These are phyloP conservation scores for Drosophila borealis DNA, from an alignment of 2,888 invertebrate species.

Conservation along the genomic window DNA sequence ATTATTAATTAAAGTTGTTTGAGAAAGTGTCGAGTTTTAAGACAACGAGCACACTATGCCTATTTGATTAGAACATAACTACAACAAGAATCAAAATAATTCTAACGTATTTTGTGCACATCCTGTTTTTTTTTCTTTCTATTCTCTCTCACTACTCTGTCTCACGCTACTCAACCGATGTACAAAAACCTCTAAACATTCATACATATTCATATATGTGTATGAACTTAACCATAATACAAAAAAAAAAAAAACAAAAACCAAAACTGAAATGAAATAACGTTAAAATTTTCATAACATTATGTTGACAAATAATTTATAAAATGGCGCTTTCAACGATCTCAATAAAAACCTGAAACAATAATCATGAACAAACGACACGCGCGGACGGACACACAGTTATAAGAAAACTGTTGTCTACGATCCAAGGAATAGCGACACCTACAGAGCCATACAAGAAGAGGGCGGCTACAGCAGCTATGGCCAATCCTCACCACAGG, in stretches of 20 bases:
- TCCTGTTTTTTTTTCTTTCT: constrained; percentile 84
- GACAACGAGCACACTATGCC: constrained; percentile 58
- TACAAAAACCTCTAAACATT: constrained; percentile 66
- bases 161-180: constrained; percentile 81
- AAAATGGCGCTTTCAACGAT: constrained; percentile 68
- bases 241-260: constrained; percentile 46
- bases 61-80: constrained; percentile 63
- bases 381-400: constrained; percentile 64
- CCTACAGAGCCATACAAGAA: constrained; percentile 94
- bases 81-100: constrained; percentile 79
- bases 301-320: constrained; percentile 51
- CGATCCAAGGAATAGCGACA: constrained; percentile 95
- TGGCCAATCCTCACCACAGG: constrained; percentile 88
- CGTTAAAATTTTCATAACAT: constrained; percentile 67
- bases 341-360: constrained; percentile 47
- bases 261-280: constrained; percentile 36
- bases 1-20: constrained; percentile 66
- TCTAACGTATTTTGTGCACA: constrained; percentile 85
- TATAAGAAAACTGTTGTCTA: constrained; percentile 90
- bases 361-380: constrained; percentile 45
- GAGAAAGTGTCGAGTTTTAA: constrained; percentile 50
- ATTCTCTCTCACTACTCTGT: constrained; percentile 83
- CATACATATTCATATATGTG: constrained; percentile 54
- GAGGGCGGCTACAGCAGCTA: constrained; percentile 87
- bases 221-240: constrained; percentile 64